Evolutionary conservation across 2,797 vertebrate genomes (phyloP), one percentile per base, ranked within the genome.

Genomic region (Rhinatrema bivittatum): DNA sequence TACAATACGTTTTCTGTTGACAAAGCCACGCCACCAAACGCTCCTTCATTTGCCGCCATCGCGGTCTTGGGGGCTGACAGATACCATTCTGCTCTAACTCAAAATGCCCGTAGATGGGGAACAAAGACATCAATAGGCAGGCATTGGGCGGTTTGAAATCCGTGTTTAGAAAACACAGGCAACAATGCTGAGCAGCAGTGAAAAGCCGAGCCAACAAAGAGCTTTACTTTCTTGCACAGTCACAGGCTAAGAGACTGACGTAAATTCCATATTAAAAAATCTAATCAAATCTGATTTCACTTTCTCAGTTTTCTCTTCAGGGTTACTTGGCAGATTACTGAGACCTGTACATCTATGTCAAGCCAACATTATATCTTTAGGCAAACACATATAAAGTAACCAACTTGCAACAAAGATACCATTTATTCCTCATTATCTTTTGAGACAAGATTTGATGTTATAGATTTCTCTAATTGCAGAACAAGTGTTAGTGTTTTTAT

Each of bases 181-280:
- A 12, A 36, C 40, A 20, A 40, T 46, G 46, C 25, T 46, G 51
- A 44, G 40, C 5, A 29, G 29, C 30, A 49, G 41, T 25, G 34
- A 53, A 50, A 43, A 36, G n/a, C n/a, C n/a, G n/a, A n/a, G n/a
- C n/a, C n/a, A n/a, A n/a, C n/a, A n/a, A n/a, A n/a, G n/a, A n/a
- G n/a, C n/a, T n/a, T n/a, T n/a, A n/a, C 36, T 39, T 29, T 46
- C 46, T 24, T 0, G 1, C 32, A 29, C 0, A 0, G 0, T 0
- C 22, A 23, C 2, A 0, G 1, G 9, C 48, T 11, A 15, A 16
- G 9, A 10, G 16, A 26, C 15, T 7, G 15, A 16, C 10, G 10
- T 7, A 10, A 26, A 27, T 27, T 15, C 26, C 9, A 4, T 16
- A 20, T 3, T 0, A 0, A 16, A 31, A 44, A 36, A 23, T 15